Evolutionary conservation across 2,113 vertebrate genomes (phyloP).

Genomic region (Gadus chalcogrammus): DNA sequence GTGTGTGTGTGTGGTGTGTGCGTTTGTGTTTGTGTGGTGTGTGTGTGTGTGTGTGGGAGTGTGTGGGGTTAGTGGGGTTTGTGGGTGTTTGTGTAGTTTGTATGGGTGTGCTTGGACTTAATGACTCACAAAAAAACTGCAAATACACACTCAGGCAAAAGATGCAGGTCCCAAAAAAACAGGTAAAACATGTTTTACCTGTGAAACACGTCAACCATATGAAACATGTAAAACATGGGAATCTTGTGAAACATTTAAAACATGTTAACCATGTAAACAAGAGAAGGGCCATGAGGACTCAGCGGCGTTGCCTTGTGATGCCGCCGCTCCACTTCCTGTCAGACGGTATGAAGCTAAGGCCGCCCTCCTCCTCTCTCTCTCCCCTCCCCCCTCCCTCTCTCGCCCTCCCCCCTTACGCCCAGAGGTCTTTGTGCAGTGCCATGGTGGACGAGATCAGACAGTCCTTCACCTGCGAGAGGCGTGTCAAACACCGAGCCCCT

Average conservation of each 20-base stretch:
- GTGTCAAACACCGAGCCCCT: conserved; percentile 90
- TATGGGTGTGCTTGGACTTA: too few species aligned
- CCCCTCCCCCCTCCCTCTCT: conserved; percentile 38
- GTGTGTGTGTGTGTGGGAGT: too few species aligned
- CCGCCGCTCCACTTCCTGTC: conserved; percentile 45
- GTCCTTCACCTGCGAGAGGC: conserved; percentile 94
- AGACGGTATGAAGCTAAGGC: conserved; percentile 67
- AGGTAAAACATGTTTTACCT: conserved; percentile 2
- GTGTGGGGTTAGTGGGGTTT: too few species aligned
- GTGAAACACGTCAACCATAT: too few species aligned
- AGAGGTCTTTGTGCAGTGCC: conserved; percentile 98
- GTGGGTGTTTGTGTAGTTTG: too few species aligned
- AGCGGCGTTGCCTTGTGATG: conserved; percentile 29
- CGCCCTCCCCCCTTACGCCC: conserved; percentile 69
- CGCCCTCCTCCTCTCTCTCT: conserved; percentile 62
- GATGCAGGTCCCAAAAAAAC: conserved; percentile 15
- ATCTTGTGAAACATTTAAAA: too few species aligned
- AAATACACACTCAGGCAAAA: conserved; percentile 16
- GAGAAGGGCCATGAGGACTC: too few species aligned
- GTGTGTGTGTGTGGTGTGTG: too few species aligned
- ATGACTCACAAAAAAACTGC: neutral
- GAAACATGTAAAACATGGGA: too few species aligned
- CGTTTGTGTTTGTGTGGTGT: too few species aligned
- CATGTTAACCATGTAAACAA: neutral
- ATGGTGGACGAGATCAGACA: conserved; percentile 94